These are phyloP conservation scores for Troides oblongomaculatus DNA, from an alignment of 2,888 invertebrate species.

Conservation along the genomic window DNA sequence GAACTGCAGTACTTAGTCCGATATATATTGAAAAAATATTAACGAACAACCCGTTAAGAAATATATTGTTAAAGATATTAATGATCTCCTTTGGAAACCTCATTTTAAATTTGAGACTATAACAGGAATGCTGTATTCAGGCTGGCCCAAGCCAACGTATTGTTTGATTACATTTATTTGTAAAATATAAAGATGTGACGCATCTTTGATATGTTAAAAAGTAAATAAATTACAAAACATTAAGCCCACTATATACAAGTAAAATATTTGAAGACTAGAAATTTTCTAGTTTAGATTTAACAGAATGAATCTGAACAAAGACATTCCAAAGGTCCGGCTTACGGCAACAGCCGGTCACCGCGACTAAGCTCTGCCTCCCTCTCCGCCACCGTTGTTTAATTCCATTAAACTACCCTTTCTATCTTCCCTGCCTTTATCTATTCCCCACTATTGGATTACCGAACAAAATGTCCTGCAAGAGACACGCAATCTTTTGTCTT, in stretches of 20 bases:
- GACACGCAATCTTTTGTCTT: constrained; percentile 69
- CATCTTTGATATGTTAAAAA: not conserved
- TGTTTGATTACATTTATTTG: no score
- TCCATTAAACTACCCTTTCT: constrained; percentile 79
- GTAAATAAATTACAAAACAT: not conserved
- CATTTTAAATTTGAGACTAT: no score
- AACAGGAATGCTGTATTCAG: no score
- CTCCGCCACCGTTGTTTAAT: constrained; percentile 68
- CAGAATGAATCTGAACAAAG: constrained; percentile 59
- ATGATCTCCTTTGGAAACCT: no score
- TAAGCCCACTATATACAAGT: not conserved
- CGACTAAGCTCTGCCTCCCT: constrained; percentile 35
- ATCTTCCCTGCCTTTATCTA: constrained; percentile 74
- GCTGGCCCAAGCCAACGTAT: no score
- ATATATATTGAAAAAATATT: constrained; percentile 6
- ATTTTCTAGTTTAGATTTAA: constrained; percentile 26
- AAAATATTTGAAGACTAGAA: not conserved
- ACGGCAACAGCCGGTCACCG: constrained; percentile 48
- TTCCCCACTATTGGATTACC: constrained; percentile 75
- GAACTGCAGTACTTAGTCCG: constrained; percentile 40
- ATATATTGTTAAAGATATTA: no score
- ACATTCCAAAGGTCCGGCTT: constrained; percentile 74
- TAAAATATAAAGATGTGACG: no score
- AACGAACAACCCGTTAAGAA: no score
- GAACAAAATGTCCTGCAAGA: constrained; percentile 72